Conservation (phyloP, 1,140 invertebrate species). For the Drosophila burlai region DNA sequence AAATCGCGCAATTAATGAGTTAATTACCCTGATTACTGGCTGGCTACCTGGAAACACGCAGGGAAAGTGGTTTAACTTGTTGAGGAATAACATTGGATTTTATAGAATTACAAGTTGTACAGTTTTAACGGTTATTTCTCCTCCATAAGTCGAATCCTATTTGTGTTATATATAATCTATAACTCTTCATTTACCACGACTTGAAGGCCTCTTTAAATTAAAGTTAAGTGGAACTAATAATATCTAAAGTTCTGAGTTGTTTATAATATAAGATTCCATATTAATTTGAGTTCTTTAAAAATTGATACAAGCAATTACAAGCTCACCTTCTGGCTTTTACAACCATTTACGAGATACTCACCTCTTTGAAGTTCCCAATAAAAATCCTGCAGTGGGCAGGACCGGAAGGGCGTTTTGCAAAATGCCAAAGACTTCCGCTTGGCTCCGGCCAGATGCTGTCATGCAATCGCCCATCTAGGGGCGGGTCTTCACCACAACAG, state of each 20-base stretch:
- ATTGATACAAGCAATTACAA: too few species aligned
- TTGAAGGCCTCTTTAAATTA: background rate
- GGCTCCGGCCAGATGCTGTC: slow-evolving; percentile 54
- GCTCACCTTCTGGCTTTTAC: background rate
- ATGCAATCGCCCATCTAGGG: slow-evolving; percentile 37
- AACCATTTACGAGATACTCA: slow-evolving; percentile 3
- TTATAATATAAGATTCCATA: background rate
- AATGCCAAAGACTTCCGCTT: slow-evolving; percentile 58
- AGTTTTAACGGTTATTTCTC: too few species aligned
- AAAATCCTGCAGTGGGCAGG: slow-evolving; percentile 16
- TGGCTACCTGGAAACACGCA: slow-evolving; percentile 17
- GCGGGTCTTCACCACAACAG: slow-evolving; percentile 27
- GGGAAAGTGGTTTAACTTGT: slow-evolving; percentile 14
- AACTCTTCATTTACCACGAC: too few species aligned
- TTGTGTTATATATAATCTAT: background rate
- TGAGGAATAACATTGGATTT: slow-evolving; percentile 1
- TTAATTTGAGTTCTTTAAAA: background rate
- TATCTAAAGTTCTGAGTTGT: background rate
- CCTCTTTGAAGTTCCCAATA: slow-evolving; percentile 6
- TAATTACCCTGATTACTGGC: slow-evolving; percentile 32
- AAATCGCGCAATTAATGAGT: slow-evolving; percentile 32
- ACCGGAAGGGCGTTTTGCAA: slow-evolving; percentile 54
- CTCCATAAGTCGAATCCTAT: background rate
- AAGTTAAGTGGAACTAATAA: background rate
- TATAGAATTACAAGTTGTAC: background rate